Evolutionary conservation across 2,797 vertebrate species (phyloP).

Genomic region (Allochrocebus solatus): DNA sequence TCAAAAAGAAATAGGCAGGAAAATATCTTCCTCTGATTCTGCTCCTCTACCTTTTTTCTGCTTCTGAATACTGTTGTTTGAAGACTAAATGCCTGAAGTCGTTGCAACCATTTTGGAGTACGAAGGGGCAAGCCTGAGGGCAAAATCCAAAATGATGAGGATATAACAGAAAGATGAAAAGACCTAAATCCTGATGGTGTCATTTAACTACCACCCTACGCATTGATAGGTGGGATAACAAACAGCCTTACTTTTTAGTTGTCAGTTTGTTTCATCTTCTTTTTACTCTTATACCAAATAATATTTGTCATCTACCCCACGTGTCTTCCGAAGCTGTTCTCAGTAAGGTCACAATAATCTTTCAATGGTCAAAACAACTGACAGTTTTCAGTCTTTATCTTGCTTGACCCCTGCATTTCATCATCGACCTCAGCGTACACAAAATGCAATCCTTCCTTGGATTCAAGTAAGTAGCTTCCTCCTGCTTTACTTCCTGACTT

Average conservation of each 20-base stretch:
- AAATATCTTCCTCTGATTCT: background rate
- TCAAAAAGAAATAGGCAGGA: background rate
- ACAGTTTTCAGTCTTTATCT: conserved; percentile 27
- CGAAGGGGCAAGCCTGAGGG: background rate
- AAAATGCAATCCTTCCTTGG: background rate
- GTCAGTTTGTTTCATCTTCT: background rate
- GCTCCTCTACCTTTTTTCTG: background rate
- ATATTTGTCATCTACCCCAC: background rate
- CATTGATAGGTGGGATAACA: background rate
- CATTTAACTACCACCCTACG: background rate
- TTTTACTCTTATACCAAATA: background rate
- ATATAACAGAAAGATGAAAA: background rate
- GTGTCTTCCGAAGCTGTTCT: background rate
- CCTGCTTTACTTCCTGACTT: background rate
- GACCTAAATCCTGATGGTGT: background rate
- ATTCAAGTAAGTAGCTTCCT: background rate
- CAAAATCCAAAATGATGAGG: background rate
- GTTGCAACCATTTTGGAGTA: background rate
- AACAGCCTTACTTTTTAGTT: background rate
- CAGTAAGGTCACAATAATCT: background rate
- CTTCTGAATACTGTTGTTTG: background rate
- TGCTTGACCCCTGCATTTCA: background rate
- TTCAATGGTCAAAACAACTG: conserved; percentile 6
- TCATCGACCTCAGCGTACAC: background rate
- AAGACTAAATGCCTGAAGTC: background rate